Evolutionary conservation across 2,797 vertebrate species (phyloP), one percentile per base, ranked within the genome.

Genomic region (Tadarida brasiliensis): DNA sequence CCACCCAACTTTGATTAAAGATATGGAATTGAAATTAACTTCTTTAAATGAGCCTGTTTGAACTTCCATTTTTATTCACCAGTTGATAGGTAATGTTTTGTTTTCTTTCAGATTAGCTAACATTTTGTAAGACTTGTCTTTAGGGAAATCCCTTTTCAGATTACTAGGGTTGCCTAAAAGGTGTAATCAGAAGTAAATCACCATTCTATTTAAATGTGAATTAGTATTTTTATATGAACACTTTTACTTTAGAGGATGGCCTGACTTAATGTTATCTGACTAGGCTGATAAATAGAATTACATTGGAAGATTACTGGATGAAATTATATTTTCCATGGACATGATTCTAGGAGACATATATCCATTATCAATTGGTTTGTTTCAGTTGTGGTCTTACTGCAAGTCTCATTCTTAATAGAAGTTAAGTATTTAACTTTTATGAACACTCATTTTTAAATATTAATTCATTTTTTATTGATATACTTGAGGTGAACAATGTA

Each of bases 21-120:
- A 61, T 51, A 26, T 51, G 22, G 28, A 24, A 82, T 28, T 97
- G 87, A 35, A 49, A 68, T 91, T 61, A 56, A 86, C 19, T 89
- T 95, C 49, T 87, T 85, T 80, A 93, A 70, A 76, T 54, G 30
- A 97, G 20, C 5, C 70, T 84, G 11, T 85, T 94, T 87, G 76
- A 97, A 61, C 7, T 26, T 56, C 5, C 7, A n/a, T 82, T 96
- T 71, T 81, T 63, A 73, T 95, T 94, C 89, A 73, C 63, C 39
- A 73, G 4, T 83, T 19, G 15, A 56, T 90, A 76, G 86, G 78
- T 12, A 11, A 24, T n/a, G 4, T 92, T 97, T 92, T 96, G 0
- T 12, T 96, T 94, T 95, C 67, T 44, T 84, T 87, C 26, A 44
- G 63, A 35, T 54, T 77, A 95, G 35, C 39, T 91, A 1, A 84